These are phyloP conservation scores for Neopipo cinnamomea DNA, from an alignment of 2,113 vertebrate species.

Conservation along the genomic window DNA sequence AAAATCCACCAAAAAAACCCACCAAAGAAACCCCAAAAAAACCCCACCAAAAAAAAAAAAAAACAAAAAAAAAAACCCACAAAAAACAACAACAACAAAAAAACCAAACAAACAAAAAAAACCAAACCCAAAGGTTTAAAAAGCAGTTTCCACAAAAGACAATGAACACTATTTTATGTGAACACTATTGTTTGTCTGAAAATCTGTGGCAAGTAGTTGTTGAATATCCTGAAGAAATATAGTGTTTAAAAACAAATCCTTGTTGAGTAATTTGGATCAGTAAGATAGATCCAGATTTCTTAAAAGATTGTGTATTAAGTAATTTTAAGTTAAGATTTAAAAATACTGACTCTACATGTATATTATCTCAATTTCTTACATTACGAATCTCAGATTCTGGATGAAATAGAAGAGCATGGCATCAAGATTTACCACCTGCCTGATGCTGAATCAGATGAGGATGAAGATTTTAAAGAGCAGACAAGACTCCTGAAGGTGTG, in stretches of 20 bases:
- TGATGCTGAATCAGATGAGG: constrained; percentile 96
- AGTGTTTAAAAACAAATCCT: background rate
- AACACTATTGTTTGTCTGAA: background rate
- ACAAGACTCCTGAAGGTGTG: constrained; percentile 93
- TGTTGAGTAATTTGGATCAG: background rate
- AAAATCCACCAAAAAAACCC: too few species aligned
- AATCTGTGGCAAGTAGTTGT: background rate
- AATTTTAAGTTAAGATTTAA: background rate
- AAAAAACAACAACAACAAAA: too few species aligned
- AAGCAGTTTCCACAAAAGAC: background rate
- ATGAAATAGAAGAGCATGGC: constrained; percentile 96
- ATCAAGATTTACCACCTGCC: constrained; percentile 99
- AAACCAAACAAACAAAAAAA: too few species aligned
- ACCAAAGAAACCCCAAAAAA: too few species aligned
- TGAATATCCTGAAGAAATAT: background rate
- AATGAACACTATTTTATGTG: background rate
- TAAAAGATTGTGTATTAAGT: background rate
- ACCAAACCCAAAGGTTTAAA: background rate
- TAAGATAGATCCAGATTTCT: background rate
- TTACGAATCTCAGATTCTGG: constrained; percentile 83
- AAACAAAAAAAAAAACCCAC: too few species aligned
- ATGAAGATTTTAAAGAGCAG: constrained; percentile 99
- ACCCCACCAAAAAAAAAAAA: too few species aligned
- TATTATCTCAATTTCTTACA: background rate
- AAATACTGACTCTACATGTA: background rate